Conservation (phyloP, 2,113 vertebrate species). For the Boleophthalmus pectinirostris region DNA sequence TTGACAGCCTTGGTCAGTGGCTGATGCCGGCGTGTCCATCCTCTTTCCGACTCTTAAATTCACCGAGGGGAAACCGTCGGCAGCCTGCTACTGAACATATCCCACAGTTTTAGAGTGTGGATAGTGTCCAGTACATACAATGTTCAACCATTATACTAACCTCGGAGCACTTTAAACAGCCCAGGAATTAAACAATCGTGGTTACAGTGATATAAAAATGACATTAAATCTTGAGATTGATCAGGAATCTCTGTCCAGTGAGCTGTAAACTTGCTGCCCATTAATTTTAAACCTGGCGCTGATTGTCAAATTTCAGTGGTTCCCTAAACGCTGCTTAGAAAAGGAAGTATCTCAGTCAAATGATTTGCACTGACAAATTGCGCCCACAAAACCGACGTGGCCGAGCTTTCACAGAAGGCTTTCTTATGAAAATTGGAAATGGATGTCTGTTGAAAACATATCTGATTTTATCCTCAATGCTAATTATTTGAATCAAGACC, state of each 20-base stretch:
- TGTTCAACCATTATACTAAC: slow-evolving; percentile 70
- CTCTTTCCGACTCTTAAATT: slow-evolving; percentile 60
- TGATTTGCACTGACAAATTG: slow-evolving; percentile 68
- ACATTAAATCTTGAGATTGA: slow-evolving; percentile 59
- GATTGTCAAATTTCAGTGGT: slow-evolving; percentile 66
- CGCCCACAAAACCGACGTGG: slow-evolving; percentile 50
- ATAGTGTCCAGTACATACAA: slow-evolving; percentile 65
- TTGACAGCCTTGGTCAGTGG: slow-evolving; percentile 71
- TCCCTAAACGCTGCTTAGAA: slow-evolving; percentile 68
- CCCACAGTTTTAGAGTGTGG: slow-evolving; percentile 66
- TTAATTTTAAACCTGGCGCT: slow-evolving; percentile 65
- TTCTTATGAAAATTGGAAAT: slow-evolving; percentile 44
- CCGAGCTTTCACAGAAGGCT: slow-evolving; percentile 41
- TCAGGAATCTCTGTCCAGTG: slow-evolving; percentile 70
- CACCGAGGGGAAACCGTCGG: slow-evolving; percentile 68
- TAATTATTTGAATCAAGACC: slow-evolving; percentile 54
- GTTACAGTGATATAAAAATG: slow-evolving; percentile 60
- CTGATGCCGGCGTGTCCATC: slow-evolving; percentile 71
- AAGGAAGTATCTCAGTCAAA: slow-evolving; percentile 70
- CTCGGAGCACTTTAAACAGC: slow-evolving; percentile 63
- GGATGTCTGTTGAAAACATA: slow-evolving; percentile 46
- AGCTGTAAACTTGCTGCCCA: slow-evolving; percentile 53
- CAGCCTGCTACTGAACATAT: slow-evolving; percentile 70
- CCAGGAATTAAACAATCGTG: slow-evolving; percentile 68
- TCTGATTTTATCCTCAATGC: slow-evolving; percentile 41